Evolutionary conservation across 2,888 invertebrate species (phyloP), one percentile per base, ranked within the genome.

Genomic region (Tholera decimalis): DNA sequence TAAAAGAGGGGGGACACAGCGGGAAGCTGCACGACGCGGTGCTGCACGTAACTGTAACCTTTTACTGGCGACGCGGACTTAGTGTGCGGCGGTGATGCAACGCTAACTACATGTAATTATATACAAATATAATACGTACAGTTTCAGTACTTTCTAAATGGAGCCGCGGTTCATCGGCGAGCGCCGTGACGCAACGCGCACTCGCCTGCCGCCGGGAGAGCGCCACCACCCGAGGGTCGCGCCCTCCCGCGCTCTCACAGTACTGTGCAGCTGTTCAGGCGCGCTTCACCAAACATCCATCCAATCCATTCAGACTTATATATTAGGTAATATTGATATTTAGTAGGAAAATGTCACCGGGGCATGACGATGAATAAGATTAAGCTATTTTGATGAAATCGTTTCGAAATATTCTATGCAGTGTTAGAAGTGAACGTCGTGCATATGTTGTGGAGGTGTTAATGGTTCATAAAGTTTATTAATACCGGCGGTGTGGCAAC

Each of bases 71-170:
- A 24, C 24, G 18, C n/a, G 18, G 44, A 30, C 26, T 59, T n/a
- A 28, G 18, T 56, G 50, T 35, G 18, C 46, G 22, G 28, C 35
- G 18, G 68, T 79, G 65, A 66, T 70, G 81, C 59, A 81, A 81
- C 55, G n/a, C 26, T 30, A 20, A 61, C 37, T 63, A 54, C 53
- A 49, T 66, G 57, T 58, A 60, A 71, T 79, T 71, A 69, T 66
- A 74, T 62, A 71, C 69, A 66, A 78, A 72, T 68, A 68, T 66
- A 66, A 63, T 67, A 67, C 18, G 61, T 47, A 55, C 46, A 60
- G 64, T 60, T 66, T 64, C 50, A 73, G 76, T 53, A 82, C 80
- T 80, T 80, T 80, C 80, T 82, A 82, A 80, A 62, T 55, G 41
- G 65, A 68, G 62, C 57, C 39, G 54, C 62, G 62, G 68, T 50